Conservation (phyloP, 2,888 invertebrate genomes). For the Sabatieria punctata region DNA sequence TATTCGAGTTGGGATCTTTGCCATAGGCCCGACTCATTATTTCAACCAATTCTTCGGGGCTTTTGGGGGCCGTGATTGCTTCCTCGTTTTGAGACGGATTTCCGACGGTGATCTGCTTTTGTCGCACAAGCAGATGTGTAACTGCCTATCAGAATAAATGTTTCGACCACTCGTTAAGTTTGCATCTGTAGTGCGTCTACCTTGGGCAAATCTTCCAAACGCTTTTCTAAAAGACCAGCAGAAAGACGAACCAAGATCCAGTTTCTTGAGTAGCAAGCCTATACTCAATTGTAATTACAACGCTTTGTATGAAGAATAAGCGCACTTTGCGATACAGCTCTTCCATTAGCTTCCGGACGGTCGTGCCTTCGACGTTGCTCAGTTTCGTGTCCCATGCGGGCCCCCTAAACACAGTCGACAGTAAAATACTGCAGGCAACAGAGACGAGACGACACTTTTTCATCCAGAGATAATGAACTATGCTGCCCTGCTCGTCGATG, state of each 20-base stretch:
- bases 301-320: not conserved
- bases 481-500: conserved; percentile 92
- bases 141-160: conserved; percentile 46
- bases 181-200: conserved; percentile 15
- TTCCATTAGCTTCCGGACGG: conserved; percentile 74
- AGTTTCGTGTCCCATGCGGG: conserved; percentile 35
- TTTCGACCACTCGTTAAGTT: not conserved
- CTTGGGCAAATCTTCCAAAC: conserved; percentile 89
- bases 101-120: conserved; percentile 95
- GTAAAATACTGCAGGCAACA: conserved; percentile 2
- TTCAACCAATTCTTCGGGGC: conserved; percentile 73
- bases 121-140: conserved; percentile 84
- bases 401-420: conserved; percentile 30
- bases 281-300: not conserved
- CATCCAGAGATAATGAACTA: conserved; percentile 82
- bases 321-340: conserved; percentile 68
- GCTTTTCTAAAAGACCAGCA: conserved; percentile 84
- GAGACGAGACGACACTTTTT: conserved; percentile 45
- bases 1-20: conserved; percentile 90
- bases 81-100: conserved; percentile 91
- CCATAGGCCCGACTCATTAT: conserved; percentile 87
- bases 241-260: conserved; percentile 96
- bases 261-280: conserved; percentile 79
- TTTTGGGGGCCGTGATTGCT: conserved; percentile 70
- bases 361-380: conserved; percentile 27